Evolutionary conservation across 2,888 invertebrate species (phyloP).

Genomic region (Napeogenes sylphis): DNA sequence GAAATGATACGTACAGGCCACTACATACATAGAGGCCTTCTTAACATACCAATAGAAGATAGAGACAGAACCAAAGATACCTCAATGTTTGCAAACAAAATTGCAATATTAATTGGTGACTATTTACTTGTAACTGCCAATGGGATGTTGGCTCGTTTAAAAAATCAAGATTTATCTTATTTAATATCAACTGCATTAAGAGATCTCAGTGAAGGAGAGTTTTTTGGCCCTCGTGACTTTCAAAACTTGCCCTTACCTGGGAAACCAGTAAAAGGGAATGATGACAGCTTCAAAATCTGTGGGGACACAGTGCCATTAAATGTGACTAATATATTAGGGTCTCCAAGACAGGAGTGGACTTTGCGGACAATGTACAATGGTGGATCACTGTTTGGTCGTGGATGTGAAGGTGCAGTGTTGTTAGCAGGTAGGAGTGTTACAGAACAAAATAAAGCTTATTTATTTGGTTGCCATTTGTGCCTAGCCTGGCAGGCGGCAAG

Average conservation of each 20-base stretch:
- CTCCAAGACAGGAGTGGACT: conserved; percentile 84
- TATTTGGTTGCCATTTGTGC: conserved; percentile 88
- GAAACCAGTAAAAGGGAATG: conserved; percentile 58
- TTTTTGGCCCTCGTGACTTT: conserved; percentile 83
- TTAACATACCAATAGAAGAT: conserved; percentile 68
- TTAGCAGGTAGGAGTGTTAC: conserved; percentile 82
- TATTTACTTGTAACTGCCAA: conserved; percentile 90
- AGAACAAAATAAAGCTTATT: conserved; percentile 84
- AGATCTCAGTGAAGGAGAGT: conserved; percentile 90
- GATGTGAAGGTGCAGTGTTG: conserved; percentile 88
- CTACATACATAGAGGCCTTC: conserved; percentile 83
- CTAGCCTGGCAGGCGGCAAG: conserved; percentile 86
- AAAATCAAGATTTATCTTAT: conserved; percentile 85
- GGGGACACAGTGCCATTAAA: conserved; percentile 62
- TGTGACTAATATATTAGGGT: conserved; percentile 65
- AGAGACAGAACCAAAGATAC: conserved; percentile 79
- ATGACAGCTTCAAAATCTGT: conserved; percentile 50
- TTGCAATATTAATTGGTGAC: conserved; percentile 91
- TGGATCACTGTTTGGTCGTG: conserved; percentile 82
- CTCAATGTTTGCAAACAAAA: conserved; percentile 91
- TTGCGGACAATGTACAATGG: conserved; percentile 83
- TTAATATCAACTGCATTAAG: conserved; percentile 88
- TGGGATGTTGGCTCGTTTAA: conserved; percentile 85
- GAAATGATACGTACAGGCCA: conserved; percentile 94
- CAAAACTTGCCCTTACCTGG: conserved; percentile 86